Evolutionary conservation across 2,888 invertebrate genomes (phyloP), one percentile per base, ranked within the genome.

Genomic region (Meteorus cinctellus): DNA sequence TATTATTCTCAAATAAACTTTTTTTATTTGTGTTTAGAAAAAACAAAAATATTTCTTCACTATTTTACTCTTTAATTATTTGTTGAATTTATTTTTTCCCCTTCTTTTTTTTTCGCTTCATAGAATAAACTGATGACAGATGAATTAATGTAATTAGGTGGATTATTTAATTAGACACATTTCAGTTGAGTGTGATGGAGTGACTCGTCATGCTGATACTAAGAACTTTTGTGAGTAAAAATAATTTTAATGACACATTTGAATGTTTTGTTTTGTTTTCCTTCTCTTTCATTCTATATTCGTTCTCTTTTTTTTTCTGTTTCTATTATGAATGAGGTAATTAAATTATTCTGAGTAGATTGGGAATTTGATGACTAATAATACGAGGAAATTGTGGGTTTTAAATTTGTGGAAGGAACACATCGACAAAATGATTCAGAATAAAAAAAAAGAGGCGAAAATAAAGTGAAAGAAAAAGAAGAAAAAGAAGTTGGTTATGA

Each of bases 81-180:
- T 48, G 1, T 48, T 48, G 1, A 5, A 3, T 1, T 48, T n/a
- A 2, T n/a, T n/a, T 1, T 48, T 16, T 4, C 16, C 10, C 6
- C 16, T 48, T 14, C 16, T 48, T 16, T 41, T 41, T 41, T 41
- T 41, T 12, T 8, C 0, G 12, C 8, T 41, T 5, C 8, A 1
- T 41, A 12, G 12, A 41, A 41, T 41, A 12, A 41, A 41, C 69
- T 66, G 8, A 63, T 70, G 73, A 70, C 76, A 70, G 69, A 66
- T 14, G 36, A 41, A 48, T 48, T 48, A 48, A 48, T 48, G 5
- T 48, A 48, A 48, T 48, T 48, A 48, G 48, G 16, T 48, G 48
- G 48, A n/a, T n/a, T 48, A 48, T 48, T 48, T 48, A 48, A 48
- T 48, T n/a, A 48, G 14, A 16, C n/a, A 5, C n/a, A n/a, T 48